Evolutionary conservation across 2,113 vertebrate genomes (phyloP).

Genomic region (Ptychochromis oligacanthus): DNA sequence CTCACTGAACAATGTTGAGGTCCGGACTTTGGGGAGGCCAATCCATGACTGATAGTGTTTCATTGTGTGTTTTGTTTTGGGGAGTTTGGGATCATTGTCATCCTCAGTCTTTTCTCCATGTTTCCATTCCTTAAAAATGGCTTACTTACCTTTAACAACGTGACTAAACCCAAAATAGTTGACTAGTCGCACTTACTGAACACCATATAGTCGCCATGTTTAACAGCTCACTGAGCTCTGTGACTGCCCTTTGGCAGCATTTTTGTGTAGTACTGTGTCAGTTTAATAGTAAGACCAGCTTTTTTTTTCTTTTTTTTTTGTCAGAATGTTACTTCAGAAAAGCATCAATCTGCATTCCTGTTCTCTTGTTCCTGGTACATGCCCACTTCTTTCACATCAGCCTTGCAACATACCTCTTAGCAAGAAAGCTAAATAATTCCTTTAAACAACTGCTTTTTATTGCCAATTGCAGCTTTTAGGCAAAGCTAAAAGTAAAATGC

Average conservation of each 20-base stretch:
- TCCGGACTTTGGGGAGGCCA: too few species aligned
- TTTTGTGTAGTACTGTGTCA: not conserved
- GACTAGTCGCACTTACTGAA: accelerated
- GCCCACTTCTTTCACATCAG: not conserved
- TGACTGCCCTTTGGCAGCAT: not conserved
- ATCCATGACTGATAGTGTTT: too few species aligned
- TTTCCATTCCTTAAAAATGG: too few species aligned
- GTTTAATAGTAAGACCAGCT: accelerated
- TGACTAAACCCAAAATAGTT: not conserved
- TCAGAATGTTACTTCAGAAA: too few species aligned
- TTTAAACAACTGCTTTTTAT: not conserved
- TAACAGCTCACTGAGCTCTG: not conserved
- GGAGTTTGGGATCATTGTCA: too few species aligned
- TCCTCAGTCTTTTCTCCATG: too few species aligned
- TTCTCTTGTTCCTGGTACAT: not conserved
- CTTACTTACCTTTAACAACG: too few species aligned
- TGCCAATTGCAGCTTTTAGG: not conserved
- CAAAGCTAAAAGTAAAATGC: not conserved
- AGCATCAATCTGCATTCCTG: not conserved
- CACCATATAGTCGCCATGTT: not conserved
- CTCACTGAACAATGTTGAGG: not conserved
- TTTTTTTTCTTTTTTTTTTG: not conserved
- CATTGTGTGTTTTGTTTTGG: too few species aligned
- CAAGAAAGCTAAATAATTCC: not conserved
- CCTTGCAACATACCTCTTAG: not conserved